Evolutionary conservation across 2,888 invertebrate genomes (phyloP), one percentile per base, ranked within the genome.

Genomic region (Scelioninae gen. 1): DNA sequence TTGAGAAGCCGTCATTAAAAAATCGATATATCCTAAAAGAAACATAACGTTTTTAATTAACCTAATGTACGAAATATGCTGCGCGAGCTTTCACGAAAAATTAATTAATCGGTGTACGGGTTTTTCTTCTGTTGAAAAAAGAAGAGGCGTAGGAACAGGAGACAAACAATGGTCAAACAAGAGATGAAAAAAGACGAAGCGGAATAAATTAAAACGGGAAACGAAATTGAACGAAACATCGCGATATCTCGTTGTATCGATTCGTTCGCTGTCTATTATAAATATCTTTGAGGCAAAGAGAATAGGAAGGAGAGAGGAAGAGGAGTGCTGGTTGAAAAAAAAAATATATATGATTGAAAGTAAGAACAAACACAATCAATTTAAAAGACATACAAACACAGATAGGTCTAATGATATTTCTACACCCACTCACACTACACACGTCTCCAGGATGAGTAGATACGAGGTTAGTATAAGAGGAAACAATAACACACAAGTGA

Each of bases 31-130:
- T 47, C 34, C 58, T 58, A 43, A 56, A 69, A 55, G 51, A n/a
- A 49, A 68, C 58, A 47, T 47, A 51, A 38, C 34, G 16, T 55
- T 63, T 74, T 63, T 74, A 74, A 74, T 74, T 74, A 74, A 45
- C 55, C 45, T 63, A 74, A 74, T 74, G 72, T 32, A 63, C 45
- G 10, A 74, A 74, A 74, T 63, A 63, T 55, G 51, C 38, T 31
- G 16, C 40, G 43, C 51, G 29, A n/a, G 38, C 34, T 62, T n/a
- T 45, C 53, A n/a, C 62, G 32, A 63, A 74, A 63, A 62, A 62
- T 74, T 74, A 74, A 62, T 62, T 74, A 71, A 71, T 51, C 60
- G 51, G 7, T 31, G 58, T 31, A 15, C 32, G 34, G 32, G 53
- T 56, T 53, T 10, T 51, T 32, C 32, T 13, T 9, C 55, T 11